Percentiles rank a stretch among this genome's conserved stretches.
These are phyloP conservation scores for Oreohelix idahoensis DNA, from an alignment of 1,140 invertebrate species.

Conservation along the genomic window DNA sequence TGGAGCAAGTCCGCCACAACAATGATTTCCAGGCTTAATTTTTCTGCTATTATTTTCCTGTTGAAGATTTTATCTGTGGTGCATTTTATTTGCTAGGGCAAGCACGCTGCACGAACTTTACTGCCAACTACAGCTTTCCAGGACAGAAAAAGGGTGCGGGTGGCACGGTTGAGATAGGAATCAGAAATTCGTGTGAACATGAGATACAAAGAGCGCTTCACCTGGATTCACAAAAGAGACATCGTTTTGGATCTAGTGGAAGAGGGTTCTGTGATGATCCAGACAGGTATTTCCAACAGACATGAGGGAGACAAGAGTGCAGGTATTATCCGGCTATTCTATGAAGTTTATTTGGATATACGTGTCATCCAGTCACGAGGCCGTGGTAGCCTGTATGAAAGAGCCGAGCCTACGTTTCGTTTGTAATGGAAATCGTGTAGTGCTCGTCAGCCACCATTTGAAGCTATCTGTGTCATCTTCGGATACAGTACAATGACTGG, in stretches of 20 bases:
- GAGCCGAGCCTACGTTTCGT: background rate
- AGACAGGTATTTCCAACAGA: background rate
- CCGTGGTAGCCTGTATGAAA: background rate
- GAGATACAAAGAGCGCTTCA: background rate
- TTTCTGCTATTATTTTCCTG: background rate
- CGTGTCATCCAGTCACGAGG: background rate
- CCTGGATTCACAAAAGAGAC: background rate
- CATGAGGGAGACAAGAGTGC: background rate
- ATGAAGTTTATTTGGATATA: background rate
- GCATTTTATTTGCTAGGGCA: background rate
- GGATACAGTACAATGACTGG: background rate
- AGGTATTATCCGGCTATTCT: background rate
- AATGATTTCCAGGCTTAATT: background rate
- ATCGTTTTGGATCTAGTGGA: background rate
- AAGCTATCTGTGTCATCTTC: background rate
- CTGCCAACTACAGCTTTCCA: background rate
- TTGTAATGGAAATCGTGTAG: background rate
- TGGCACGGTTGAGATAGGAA: background rate
- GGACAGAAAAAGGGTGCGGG: background rate
- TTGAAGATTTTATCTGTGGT: background rate
- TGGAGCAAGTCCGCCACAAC: background rate
- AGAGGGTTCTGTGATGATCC: background rate
- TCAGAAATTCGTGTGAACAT: background rate
- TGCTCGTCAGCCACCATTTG: background rate
- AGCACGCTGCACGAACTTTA: background rate